A percentile compares a stretch with the other conserved stretches of the same genome.
Evolutionary conservation across 1,140 invertebrate species (phyloP).

Genomic region (Anoplophora glabripennis): DNA sequence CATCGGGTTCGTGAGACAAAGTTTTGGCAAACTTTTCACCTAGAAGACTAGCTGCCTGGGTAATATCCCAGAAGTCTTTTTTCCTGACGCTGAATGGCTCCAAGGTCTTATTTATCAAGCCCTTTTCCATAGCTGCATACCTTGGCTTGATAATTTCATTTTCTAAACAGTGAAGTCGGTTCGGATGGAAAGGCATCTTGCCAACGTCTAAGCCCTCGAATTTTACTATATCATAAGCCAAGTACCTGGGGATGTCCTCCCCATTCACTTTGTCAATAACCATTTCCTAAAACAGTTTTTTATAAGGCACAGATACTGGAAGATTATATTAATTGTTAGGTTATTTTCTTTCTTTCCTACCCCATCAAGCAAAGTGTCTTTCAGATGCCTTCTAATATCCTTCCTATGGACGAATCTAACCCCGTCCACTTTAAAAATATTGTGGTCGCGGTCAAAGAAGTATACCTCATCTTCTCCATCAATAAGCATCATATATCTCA

Average conservation of each 20-base stretch:
- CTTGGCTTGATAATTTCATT: slow-evolving; percentile 66
- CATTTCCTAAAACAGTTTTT: slow-evolving; percentile 74
- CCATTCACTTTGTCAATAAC: slow-evolving; percentile 84
- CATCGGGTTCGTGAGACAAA: slow-evolving; percentile 93
- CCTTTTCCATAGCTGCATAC: slow-evolving; percentile 69
- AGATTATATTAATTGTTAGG: too few species aligned
- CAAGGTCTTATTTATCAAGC: slow-evolving; percentile 66
- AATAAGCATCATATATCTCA: slow-evolving; percentile 97
- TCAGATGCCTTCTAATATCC: slow-evolving; percentile 68
- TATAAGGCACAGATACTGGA: too few species aligned
- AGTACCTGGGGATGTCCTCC: slow-evolving; percentile 76
- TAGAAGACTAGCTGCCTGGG: slow-evolving; percentile 66
- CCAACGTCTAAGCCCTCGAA: slow-evolving; percentile 79
- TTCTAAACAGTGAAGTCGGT: slow-evolving; percentile 75
- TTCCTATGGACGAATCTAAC: slow-evolving; percentile 77
- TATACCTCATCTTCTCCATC: slow-evolving; percentile 80
- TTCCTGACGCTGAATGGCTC: slow-evolving; percentile 87
- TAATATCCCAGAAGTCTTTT: slow-evolving; percentile 89
- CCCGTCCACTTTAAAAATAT: slow-evolving; percentile 83
- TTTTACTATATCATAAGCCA: slow-evolving; percentile 94
- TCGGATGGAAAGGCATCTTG: slow-evolving; percentile 71
- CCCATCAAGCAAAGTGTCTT: slow-evolving; percentile 89
- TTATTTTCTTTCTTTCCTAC: too few species aligned
- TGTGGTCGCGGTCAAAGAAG: slow-evolving; percentile 94
- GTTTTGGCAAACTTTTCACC: slow-evolving; percentile 82